A percentile compares a stretch with the other conserved stretches of the same genome.
phyloP scores from a whole-genome alignment of 2,888 invertebrate species.

The Limenitis camilla region DNA sequence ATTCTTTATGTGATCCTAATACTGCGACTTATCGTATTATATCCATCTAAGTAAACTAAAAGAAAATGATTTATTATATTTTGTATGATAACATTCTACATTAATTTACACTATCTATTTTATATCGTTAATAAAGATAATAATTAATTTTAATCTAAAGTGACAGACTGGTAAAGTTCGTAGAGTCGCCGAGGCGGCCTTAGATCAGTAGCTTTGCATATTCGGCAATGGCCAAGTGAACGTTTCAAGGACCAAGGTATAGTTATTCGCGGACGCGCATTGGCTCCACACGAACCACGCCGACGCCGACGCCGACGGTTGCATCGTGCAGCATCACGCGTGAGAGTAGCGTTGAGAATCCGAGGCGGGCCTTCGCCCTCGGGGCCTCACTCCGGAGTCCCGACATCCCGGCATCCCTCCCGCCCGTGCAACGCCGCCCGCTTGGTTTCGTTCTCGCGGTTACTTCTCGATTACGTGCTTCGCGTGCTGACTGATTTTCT shows the following conservation, averaged over 20 bases:
- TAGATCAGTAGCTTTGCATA: constrained; percentile 75
- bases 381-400: constrained; percentile 31
- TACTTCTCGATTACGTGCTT: constrained; percentile 77
- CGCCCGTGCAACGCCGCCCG: constrained; percentile 64
- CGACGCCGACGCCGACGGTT: constrained; percentile 39
- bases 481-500: constrained; percentile 77
- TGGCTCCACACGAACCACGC: constrained; percentile 72
- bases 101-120: constrained; percentile 73
- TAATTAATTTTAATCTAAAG: constrained; percentile 75
- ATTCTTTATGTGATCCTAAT: constrained; percentile 70
- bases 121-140: constrained; percentile 71
- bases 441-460: constrained; percentile 73
- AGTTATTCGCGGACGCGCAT: constrained; percentile 72
- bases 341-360: constrained; percentile 51
- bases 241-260: constrained; percentile 74
- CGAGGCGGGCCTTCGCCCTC: constrained; percentile 37
- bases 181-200: constrained; percentile 73
- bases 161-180: constrained; percentile 75
- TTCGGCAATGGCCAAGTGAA: constrained; percentile 72
- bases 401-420: constrained; percentile 34
- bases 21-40: constrained; percentile 65
- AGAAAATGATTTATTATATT: constrained; percentile 73
- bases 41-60: constrained; percentile 54
- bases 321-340: constrained; percentile 47
- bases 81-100: constrained; percentile 72